Evolutionary conservation across 2,888 invertebrate genomes (phyloP).

Genomic region (Harpalus rufipes): DNA sequence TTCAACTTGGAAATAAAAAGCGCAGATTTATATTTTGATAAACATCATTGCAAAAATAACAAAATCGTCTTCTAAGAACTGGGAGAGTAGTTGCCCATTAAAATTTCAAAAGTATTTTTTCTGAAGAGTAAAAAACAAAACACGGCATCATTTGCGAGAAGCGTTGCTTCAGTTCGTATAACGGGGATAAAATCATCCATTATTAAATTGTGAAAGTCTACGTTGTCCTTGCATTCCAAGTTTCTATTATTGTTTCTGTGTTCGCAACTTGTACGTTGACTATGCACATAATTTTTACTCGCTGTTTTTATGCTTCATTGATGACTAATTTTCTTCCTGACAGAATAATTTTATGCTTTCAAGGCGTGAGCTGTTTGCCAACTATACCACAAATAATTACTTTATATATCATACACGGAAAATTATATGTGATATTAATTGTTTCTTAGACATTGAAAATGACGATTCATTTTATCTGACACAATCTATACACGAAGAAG

Average conservation of each 20-base stretch:
- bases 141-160: not conserved
- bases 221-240: slow-evolving; percentile 49
- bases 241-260: slow-evolving; percentile 29
- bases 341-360: slow-evolving; percentile 35
- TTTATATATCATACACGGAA: not conserved
- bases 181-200: slow-evolving; percentile 38
- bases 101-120: not conserved
- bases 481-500: not conserved
- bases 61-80: not conserved
- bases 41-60: not conserved
- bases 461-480: slow-evolving; percentile 1
- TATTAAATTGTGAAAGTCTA: slow-evolving; percentile 43
- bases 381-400: slow-evolving; percentile 53
- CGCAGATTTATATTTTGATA: not conserved
- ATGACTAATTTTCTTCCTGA: slow-evolving; percentile 55
- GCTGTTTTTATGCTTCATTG: slow-evolving; percentile 23
- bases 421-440: slow-evolving; percentile 34
- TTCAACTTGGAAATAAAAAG: not conserved
- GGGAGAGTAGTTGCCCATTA: not conserved
- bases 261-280: not conserved
- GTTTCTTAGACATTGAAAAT: slow-evolving; percentile 8
- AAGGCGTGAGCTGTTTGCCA: slow-evolving; percentile 56
- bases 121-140: not conserved
- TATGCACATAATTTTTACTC: not conserved
- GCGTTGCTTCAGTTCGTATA: not conserved